phyloP scores from a whole-genome alignment of 2,888 invertebrate species.

The Scaptomyza reducta region DNA sequence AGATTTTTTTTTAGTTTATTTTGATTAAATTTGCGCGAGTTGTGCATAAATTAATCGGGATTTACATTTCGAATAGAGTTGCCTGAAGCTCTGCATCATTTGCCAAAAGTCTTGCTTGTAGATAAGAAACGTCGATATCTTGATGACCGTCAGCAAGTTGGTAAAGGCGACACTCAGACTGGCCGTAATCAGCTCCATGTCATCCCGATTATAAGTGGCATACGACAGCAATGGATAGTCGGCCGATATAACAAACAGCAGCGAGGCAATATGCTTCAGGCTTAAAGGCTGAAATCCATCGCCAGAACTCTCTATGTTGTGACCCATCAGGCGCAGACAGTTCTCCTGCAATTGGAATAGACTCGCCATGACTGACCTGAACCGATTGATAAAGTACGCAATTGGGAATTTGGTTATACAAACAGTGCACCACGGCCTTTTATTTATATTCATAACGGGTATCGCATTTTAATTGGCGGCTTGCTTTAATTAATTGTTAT shows the following conservation, averaged over 20 bases:
- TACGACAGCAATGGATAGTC: constrained; percentile 80
- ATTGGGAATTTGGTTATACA: background rate
- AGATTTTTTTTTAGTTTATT: constrained; percentile 3
- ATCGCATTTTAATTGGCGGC: constrained; percentile 43
- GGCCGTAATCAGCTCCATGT: constrained; percentile 79
- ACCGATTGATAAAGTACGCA: constrained; percentile 8
- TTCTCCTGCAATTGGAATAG: constrained; percentile 72
- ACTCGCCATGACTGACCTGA: constrained; percentile 49
- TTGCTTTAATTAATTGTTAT: constrained; percentile 47
- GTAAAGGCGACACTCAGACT: constrained; percentile 78
- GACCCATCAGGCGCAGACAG: constrained; percentile 76
- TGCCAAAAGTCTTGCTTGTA: constrained; percentile 72
- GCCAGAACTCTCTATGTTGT: constrained; percentile 34
- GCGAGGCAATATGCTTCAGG: constrained; percentile 45
- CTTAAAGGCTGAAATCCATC: constrained; percentile 3
- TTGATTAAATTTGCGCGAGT: constrained; percentile 23
- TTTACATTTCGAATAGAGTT: constrained; percentile 73
- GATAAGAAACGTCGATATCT: constrained; percentile 78
- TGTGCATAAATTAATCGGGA: constrained; percentile 16
- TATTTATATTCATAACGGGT: constrained; percentile 34
- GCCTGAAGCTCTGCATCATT: constrained; percentile 72
- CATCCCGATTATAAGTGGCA: constrained; percentile 70
- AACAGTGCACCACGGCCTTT: background rate
- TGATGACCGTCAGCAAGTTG: constrained; percentile 78
- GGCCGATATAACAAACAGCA: constrained; percentile 75